These are phyloP conservation scores for Solea solea DNA, from an alignment of 2,113 vertebrate species.

Conservation along the genomic window DNA sequence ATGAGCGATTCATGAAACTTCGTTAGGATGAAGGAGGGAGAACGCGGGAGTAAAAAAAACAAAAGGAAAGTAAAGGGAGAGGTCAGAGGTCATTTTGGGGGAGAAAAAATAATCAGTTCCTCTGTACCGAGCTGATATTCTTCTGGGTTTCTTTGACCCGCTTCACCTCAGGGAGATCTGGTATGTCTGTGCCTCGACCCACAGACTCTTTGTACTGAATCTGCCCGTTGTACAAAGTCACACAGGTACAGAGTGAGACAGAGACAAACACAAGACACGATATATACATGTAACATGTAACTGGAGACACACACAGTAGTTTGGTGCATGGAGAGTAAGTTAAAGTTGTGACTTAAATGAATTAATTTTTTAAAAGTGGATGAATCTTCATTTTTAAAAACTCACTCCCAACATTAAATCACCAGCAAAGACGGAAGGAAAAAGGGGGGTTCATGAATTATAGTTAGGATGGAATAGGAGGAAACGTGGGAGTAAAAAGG, in stretches of 20 bases:
- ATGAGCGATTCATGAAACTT: no score
- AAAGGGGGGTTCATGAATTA: conserved; percentile 14
- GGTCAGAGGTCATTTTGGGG: conserved; percentile 8
- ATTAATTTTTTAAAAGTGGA: background rate
- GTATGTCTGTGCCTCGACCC: conserved; percentile 91
- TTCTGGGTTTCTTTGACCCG: conserved; percentile 95
- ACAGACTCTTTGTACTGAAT: conserved; percentile 94
- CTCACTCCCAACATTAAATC: background rate
- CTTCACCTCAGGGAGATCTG: conserved; percentile 95
- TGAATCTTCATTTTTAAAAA: no score
- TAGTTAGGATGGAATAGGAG: conserved; percentile 39
- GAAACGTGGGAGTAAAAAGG: background rate
- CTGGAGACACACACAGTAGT: background rate
- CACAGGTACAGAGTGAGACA: conserved; percentile 52
- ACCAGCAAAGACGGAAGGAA: background rate
- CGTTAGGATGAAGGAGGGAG: no score
- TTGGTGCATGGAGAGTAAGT: background rate
- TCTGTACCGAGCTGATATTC: conserved; percentile 96
- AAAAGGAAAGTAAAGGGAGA: background rate
- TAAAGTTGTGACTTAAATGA: background rate
- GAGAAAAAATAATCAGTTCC: background rate
- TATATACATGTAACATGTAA: background rate
- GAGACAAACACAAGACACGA: conserved; percentile 16
- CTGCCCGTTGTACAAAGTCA: conserved; percentile 74
- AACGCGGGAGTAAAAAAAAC: background rate